Evolutionary conservation across 2,113 vertebrate species (phyloP), one percentile per base, ranked within the genome.

Genomic region (Pholis gunnellus): DNA sequence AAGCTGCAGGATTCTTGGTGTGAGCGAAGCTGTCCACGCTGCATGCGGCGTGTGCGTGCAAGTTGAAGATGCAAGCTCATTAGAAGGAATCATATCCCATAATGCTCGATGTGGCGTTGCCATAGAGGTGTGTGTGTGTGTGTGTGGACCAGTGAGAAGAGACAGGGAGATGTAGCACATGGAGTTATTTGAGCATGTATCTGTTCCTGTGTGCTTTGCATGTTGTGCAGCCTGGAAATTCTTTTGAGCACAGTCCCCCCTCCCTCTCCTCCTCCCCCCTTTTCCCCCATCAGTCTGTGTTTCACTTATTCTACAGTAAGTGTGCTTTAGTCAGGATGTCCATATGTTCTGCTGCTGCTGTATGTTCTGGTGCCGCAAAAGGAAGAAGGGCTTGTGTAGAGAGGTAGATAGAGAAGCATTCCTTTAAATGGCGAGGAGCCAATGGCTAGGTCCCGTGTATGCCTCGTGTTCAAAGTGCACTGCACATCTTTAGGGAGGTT

Each of bases 171-270:
- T 77, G 66, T 34, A 84, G 79, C 89, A 88, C 88, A 88, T 91
- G 83, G 81, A 87, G 64, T 36, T 82, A 87, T 94, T 89, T 84
- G 77, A 88, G 48, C 25, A 52, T 86, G 75, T 63, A 18, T 84
- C 59, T 59, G 56, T 82, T 76, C 84, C 78, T 76, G 68, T 65
- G 54, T 56, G 38, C 44, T 20, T 81, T 50, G 29, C 77, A 64
- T 81, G 64, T 74, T 72, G 0, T 63, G 13, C 75, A 77, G 66
- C 44, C 48, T 71, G n/a, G 87, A 68, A 79, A 82, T 59, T 42
- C 78, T 38, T 59, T 11, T 29, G 59, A 82, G 81, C 64, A 14
- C 13, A 29, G 2, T 44, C 65, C 44, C 22, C 48, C 64, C 40
- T 22, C 4, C 7, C 20, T n/a, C n/a, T n/a, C n/a, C n/a, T n/a